Base-by-base conservation (phyloP, 2,797 vertebrate genomes). In the Helostoma temminkii region DNA sequence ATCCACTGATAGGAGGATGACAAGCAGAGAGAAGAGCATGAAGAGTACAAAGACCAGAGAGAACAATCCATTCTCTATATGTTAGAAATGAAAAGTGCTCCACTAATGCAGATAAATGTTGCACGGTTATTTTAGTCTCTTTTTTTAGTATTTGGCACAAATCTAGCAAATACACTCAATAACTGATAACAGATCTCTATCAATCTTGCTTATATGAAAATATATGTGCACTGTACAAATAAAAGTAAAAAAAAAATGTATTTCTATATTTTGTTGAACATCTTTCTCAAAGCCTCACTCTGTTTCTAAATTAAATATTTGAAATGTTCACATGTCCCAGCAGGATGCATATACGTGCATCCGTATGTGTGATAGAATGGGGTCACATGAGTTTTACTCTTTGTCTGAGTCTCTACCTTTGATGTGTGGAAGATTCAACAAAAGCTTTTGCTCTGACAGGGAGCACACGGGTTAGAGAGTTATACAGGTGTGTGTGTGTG, bases 301-400 rank as follows among this genome's bases (percentile, higher is more conserved):
- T 19, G 18, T 72, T 69, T 50, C 57, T 66, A 72, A 78, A 81
- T 77, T 12, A 81, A 82, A 71, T 76, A 68, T 70, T 45, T 66
- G 49, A 68, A 78, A 63, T 57, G 53, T 73, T 56, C 1, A 1
- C 47, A 21, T 5, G 1, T 71, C 70, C 53, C 78, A 71, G 76
- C 36, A 69, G 73, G 54, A 61, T 21, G 49, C 32, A 6, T 62
- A 43, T 54, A 18, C 66, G 50, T 69, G 66, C 25, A 39, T 74
- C n/a, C n/a, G 39, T 67, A 43, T 61, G 50, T 54, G 59, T 85
- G 85, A 90, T 82, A 82, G 85, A 89, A 90, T 89, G 84, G 58
- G 91, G 88, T 90, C 88, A 81, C 63, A 77, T 59, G 65, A 81
- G 79, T 85, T 89, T 82, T 74, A 67, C 58, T 66, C 77, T 66